These are phyloP conservation scores for Criorhina ranunculi DNA, from an alignment of 2,888 invertebrate species.

Conservation along the genomic window DNA sequence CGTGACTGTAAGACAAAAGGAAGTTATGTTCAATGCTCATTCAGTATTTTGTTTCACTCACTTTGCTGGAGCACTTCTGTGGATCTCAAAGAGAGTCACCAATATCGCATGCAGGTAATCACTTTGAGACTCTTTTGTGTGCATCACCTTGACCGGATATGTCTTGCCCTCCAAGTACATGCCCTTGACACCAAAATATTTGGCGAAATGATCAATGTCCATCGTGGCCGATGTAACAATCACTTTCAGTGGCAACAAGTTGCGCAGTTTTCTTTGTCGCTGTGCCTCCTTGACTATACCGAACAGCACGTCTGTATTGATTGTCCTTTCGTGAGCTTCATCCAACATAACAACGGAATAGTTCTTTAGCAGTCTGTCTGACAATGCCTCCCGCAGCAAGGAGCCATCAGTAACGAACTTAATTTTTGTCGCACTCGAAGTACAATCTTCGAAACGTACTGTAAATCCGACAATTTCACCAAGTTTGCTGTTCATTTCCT, in stretches of 20 bases:
- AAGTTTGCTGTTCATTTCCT: slow-evolving; percentile 91
- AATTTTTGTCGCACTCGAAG: slow-evolving; percentile 92
- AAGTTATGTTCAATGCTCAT: not conserved
- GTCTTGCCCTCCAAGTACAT: slow-evolving; percentile 96
- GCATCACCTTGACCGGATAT: slow-evolving; percentile 91
- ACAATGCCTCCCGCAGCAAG: slow-evolving; percentile 95
- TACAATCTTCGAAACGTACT: slow-evolving; percentile 96
- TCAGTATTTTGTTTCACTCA: slow-evolving; percentile 84
- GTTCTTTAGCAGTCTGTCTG: slow-evolving; percentile 89
- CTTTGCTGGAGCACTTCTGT: slow-evolving; percentile 92
- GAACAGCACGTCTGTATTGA: slow-evolving; percentile 96
- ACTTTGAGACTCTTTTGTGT: slow-evolving; percentile 89
- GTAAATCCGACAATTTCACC: slow-evolving; percentile 91
- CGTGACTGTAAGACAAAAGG: slow-evolving; percentile 88
- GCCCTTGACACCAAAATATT: slow-evolving; percentile 95
- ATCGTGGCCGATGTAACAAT: slow-evolving; percentile 98
- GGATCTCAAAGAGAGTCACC: slow-evolving; percentile 95
- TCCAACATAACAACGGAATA: slow-evolving; percentile 95
- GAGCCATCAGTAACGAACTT: slow-evolving; percentile 98
- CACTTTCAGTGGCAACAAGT: slow-evolving; percentile 88
- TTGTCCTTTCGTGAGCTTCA: slow-evolving; percentile 97
- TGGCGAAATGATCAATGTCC: slow-evolving; percentile 96
- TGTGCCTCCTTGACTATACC: slow-evolving; percentile 96
- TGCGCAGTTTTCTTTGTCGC: slow-evolving; percentile 87
- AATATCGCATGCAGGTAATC: slow-evolving; percentile 94